A percentile compares a stretch with the other conserved stretches of the same genome.
phyloP scores from a whole-genome alignment of 2,113 vertebrate species.

The Nicator chloris region DNA sequence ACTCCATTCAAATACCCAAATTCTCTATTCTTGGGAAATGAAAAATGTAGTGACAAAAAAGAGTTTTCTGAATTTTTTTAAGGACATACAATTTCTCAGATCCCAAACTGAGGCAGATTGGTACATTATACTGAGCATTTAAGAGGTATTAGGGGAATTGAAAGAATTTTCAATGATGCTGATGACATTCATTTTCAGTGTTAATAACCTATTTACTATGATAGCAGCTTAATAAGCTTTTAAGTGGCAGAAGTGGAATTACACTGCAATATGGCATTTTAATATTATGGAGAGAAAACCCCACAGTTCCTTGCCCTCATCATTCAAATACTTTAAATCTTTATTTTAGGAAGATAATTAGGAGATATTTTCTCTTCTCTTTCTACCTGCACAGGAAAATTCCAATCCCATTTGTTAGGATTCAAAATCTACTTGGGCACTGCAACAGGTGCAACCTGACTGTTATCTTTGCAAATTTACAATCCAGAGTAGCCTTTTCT shows the following conservation, averaged over 20 bases:
- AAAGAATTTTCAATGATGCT: conserved; percentile 2
- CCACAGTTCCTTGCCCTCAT: conserved; percentile 22
- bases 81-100: background rate
- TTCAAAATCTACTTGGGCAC: background rate
- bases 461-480: background rate
- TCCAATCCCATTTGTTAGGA: background rate
- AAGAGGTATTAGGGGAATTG: conserved; percentile 38
- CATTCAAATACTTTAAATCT: conserved; percentile 35
- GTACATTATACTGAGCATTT: background rate
- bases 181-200: conserved; percentile 46
- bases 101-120: background rate
- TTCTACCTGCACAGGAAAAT: background rate
- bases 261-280: conserved; percentile 27
- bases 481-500: background rate
- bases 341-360: background rate
- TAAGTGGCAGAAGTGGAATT: conserved; percentile 34
- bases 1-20: conserved; percentile 3
- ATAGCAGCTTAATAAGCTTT: conserved; percentile 42
- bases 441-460: background rate
- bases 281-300: background rate
- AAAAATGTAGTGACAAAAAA: background rate
- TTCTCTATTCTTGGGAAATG: background rate
- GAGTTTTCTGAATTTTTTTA: background rate
- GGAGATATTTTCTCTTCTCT: background rate
- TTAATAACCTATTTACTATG: conserved; percentile 47